Base-by-base conservation (phyloP, 1,140 invertebrate genomes). In the Sitodiplosis mosellana region DNA sequence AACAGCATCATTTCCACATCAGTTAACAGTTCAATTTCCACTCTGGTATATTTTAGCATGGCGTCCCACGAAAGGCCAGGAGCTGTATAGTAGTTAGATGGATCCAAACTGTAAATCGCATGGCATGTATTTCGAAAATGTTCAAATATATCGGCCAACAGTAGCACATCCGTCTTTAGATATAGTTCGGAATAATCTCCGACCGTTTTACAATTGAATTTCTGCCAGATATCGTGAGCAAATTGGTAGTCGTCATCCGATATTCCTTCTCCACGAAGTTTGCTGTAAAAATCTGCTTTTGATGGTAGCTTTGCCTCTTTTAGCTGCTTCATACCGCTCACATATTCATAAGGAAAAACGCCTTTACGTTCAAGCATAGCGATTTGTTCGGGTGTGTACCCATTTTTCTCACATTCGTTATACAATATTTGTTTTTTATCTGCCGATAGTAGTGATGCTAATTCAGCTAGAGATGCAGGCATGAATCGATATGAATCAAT, bases 61-160 rank as follows among this genome's bases (percentile, higher is more conserved):
- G 58, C 56, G 61, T 71, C 59, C 55, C 59, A 71, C 17, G 57
- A 53, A 14, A 54, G 49, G n/a, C 55, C 55, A 7, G 60, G 63
- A 2, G 56, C 44, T 17, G 61, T 63, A 27, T 55, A 59, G 54
- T 63, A 67, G 43, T 60, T 55, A 22, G 53, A 42, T 14, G 59
- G 54, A 52, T 65, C 60, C 19, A 64, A 50, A 2, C 49, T 48
- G 47, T 63, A 61, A 22, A 51, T 50, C 41, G 54, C 48, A 49
- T 55, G 41, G 52, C 57, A 59, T n/a, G 47, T 51, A 21, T 54
- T 49, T 52, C 64, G 33, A 55, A 68, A 71, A 54, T 68, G 65
- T 60, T 70, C 65, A 57, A 72, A 70, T 19, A 72, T 53, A 56
- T 71, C 67, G 7, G 57, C 59, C 46, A 66, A 52, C 22, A 68